Percentiles rank a stretch among this genome's conserved stretches.
Conservation (phyloP, 1,140 invertebrate genomes). For the fruit fly (Drosophila melanogaster) region DNA sequence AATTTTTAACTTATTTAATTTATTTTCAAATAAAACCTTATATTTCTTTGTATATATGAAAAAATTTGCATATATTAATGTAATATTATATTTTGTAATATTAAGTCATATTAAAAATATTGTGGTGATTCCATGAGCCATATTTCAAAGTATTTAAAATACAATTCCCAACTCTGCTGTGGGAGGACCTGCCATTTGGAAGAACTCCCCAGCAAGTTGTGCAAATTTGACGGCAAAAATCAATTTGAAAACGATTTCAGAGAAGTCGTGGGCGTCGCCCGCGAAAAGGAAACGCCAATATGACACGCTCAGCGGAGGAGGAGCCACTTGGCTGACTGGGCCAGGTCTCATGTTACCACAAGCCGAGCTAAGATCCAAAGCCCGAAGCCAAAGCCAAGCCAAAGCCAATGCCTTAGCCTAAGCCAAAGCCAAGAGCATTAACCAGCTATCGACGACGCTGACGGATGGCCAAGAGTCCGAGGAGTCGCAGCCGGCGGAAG, state of each 20-base stretch:
- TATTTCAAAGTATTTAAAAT: not conserved
- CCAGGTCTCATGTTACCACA: conserved; percentile 46
- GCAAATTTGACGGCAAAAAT: conserved; percentile 82
- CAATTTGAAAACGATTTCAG: conserved; percentile 81
- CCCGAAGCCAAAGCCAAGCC: not conserved
- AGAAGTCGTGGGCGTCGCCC: conserved; percentile 69
- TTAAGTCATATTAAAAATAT: too few species aligned
- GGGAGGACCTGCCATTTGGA: conserved; percentile 29
- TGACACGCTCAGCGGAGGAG: conserved; percentile 70
- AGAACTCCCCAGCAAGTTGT: conserved; percentile 54
- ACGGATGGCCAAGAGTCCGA: conserved; percentile 61
- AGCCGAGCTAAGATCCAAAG: conserved; percentile 15
- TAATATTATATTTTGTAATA: too few species aligned
- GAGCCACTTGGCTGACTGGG: conserved; percentile 41
- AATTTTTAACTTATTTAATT: not conserved
- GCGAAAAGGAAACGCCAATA: conserved; percentile 80
- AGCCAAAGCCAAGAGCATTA: conserved; percentile 56
- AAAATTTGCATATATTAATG: too few species aligned
- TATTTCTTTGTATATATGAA: too few species aligned
- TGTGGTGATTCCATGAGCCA: not conserved
- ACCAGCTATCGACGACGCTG: conserved; percentile 80
- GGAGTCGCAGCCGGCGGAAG: conserved; percentile 37
- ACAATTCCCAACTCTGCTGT: not conserved
- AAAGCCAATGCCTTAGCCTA: not conserved
- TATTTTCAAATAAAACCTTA: too few species aligned